Evolutionary conservation across 2,113 vertebrate species (phyloP).

Genomic region (Lepus timidus): DNA sequence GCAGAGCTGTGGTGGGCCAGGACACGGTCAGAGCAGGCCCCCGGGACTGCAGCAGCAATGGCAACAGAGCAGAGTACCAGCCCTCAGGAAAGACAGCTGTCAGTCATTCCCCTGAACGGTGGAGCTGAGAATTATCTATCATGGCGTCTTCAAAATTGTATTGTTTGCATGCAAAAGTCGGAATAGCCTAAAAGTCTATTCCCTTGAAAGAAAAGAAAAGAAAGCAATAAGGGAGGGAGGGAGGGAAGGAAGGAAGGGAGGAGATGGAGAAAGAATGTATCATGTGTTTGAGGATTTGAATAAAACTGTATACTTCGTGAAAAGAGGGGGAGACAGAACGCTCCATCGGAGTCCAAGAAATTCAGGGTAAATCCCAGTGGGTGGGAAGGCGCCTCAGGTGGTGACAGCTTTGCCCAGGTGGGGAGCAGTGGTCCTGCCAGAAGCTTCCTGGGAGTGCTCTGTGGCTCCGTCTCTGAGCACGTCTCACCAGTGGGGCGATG

Average conservation of each 20-base stretch:
- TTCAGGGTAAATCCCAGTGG: not conserved
- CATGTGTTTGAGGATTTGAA: too few relatives aligned
- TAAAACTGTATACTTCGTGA: too few relatives aligned
- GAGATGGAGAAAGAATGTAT: too few relatives aligned
- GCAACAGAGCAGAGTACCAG: not conserved
- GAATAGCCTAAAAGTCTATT: too few relatives aligned
- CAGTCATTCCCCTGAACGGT: not conserved
- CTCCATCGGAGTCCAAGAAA: not conserved
- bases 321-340: not conserved
- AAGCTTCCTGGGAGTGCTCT: not conserved
- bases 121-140: too few relatives aligned
- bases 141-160: too few relatives aligned
- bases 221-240: too few relatives aligned
- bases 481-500: not conserved
- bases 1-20: not conserved
- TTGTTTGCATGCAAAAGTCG: too few relatives aligned
- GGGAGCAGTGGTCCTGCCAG: not conserved
- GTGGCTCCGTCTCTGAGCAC: not conserved
- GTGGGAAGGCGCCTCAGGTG: not conserved
- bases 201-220: too few relatives aligned
- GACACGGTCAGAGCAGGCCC: too few relatives aligned
- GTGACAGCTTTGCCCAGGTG: not conserved
- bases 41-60: too few relatives aligned
- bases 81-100: not conserved
- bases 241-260: too few relatives aligned